Percentiles rank a stretch among this genome's conserved stretches.
Evolutionary conservation across 35 echinoderm and acorn worm species (phyloP).

Genomic region (Patiria miniata): DNA sequence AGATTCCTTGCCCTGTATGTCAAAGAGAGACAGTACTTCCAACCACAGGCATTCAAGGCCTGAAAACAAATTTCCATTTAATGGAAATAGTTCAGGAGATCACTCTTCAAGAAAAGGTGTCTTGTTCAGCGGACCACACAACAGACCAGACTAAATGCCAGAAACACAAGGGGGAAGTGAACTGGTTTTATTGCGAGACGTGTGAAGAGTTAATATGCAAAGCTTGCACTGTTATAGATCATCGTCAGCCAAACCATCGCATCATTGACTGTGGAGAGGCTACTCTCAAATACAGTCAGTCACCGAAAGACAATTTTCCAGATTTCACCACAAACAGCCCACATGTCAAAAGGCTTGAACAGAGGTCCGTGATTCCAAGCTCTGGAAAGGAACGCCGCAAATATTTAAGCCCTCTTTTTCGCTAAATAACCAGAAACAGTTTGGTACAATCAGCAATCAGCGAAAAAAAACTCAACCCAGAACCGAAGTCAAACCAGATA

Average conservation of each 20-base stretch:
- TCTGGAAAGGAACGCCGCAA: too few species aligned
- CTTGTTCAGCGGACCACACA: background rate
- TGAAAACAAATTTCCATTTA: constrained; percentile 12
- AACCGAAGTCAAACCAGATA: too few species aligned
- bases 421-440: too few species aligned
- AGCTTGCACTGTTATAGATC: constrained; percentile 25
- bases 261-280: background rate
- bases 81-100: background rate
- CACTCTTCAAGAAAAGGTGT: background rate
- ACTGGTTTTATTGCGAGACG: constrained; percentile 29
- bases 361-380: too few species aligned
- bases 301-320: background rate
- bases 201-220: constrained; percentile 28
- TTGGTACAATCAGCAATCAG: too few species aligned
- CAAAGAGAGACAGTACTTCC: background rate
- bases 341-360: background rate
- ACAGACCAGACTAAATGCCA: background rate
- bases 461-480: too few species aligned
- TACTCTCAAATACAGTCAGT: background rate
- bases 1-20: constrained; percentile 13
- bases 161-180: constrained; percentile 10
- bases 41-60: background rate
- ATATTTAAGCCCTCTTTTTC: too few species aligned
- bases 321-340: background rate
- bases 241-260: background rate